Evolutionary conservation across 2,888 invertebrate genomes (phyloP), one percentile per base, ranked within the genome.

Genomic region (Stenolophus ochropezus): DNA sequence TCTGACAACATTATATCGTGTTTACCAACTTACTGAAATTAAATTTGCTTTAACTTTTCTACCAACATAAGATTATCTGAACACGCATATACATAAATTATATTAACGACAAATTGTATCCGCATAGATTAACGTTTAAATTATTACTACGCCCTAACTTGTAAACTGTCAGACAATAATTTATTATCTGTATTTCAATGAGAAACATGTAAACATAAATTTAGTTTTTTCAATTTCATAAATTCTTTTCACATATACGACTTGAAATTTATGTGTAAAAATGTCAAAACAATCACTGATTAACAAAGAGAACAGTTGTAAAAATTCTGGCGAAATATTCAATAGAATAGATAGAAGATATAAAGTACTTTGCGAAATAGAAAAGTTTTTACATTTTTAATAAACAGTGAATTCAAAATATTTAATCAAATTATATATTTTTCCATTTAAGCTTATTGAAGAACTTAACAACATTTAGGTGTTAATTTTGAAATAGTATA

Each of bases 21-120:
- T 75, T 75, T 75, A 75, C 74, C 23, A 23, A 75, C 53, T 75
- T 75, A 49, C 23, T 73, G 47, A 49, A 73, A 73, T 73, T 73
- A 21, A 73, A 42, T 73, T 73, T 49, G 16, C 23, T 23, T 21
- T 20, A 73, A 73, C 47, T 73, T 23, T 49, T 47, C 20, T 20
- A 18, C 23, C 47, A 49, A 73, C 23, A 18, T 73, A 47, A 42
- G 47, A 73, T 61, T 61, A 61, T 25, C 42, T n/a, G n/a, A 18
- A 21, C 33, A 21, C 71, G 33, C 42, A 71, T 65, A 20, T 25
- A 21, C 61, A 61, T 61, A 61, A 61, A 61, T 61, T 61, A 27
- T 61, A 21, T 1, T 25, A 3, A 14, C 5, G 21, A 14, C 61
- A 23, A 23, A 25, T 21, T 58, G 4, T 58, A 23, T 23, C 23